Evolutionary conservation across 1,140 invertebrate species (phyloP).

Genomic region (Oryctes rhinoceros): DNA sequence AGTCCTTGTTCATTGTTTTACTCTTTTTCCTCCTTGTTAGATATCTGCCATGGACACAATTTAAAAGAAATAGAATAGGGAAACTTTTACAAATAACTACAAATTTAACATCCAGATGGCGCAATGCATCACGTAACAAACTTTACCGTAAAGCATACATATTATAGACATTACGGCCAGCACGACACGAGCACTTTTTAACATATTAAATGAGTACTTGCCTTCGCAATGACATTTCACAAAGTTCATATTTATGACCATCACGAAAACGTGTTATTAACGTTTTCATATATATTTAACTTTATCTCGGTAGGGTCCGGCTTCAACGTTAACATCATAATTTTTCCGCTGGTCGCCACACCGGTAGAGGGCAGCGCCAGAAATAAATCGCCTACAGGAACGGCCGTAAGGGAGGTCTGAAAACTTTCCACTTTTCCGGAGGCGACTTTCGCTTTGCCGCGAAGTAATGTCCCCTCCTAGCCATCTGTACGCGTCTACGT

Average conservation of each 20-base stretch:
- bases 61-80: no score
- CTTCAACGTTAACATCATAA: conserved; percentile 12
- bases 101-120: no score
- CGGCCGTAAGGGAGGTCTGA: not conserved
- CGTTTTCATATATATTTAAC: conserved; percentile 30
- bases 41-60: no score
- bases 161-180: not conserved
- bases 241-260: conserved; percentile 24
- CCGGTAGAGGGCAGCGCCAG: not conserved
- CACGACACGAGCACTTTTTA: conserved; percentile 4
- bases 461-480: no score
- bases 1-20: no score
- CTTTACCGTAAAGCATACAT: no score
- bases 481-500: not conserved
- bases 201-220: conserved; percentile 4
- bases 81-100: no score
- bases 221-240: conserved; percentile 10
- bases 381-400: conserved; percentile 16
- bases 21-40: no score
- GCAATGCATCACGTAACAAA: no score
- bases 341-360: not conserved
- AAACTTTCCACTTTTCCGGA: conserved; percentile 24
- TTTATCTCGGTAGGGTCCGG: conserved; percentile 2
- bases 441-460: not conserved
- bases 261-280: conserved; percentile 27